Evolutionary conservation across 2,797 vertebrate genomes (phyloP).

Genomic region (Melanotaenia pygmaea): DNA sequence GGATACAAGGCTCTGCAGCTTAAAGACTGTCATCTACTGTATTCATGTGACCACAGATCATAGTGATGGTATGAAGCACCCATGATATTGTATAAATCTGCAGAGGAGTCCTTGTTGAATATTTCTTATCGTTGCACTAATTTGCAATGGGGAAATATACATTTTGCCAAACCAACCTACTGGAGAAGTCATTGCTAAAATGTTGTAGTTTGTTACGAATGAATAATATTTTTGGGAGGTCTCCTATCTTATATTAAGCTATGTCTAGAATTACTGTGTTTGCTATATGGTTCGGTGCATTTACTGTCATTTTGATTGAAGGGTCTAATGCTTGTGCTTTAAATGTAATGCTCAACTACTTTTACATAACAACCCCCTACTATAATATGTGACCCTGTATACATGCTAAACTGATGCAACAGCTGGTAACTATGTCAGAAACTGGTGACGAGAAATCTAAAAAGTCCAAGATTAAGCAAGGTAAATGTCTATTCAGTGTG

Average conservation of each 20-base stretch:
- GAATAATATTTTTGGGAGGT: background rate
- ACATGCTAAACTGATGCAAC: background rate
- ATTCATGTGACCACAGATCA: background rate
- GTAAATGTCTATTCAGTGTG: background rate
- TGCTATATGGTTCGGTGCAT: background rate
- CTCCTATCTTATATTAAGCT: background rate
- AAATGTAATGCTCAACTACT: background rate
- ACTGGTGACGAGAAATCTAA: background rate
- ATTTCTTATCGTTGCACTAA: background rate
- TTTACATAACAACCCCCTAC: background rate
- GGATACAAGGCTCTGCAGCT: no score
- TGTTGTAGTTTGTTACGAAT: background rate
- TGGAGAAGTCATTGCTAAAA: background rate
- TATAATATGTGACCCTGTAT: background rate
- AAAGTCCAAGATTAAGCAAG: background rate
- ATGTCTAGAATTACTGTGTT: background rate
- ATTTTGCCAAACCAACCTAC: background rate
- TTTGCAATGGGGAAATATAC: background rate
- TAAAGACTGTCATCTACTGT: background rate
- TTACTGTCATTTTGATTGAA: background rate
- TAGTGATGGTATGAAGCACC: background rate
- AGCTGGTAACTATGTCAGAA: background rate
- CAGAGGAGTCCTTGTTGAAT: background rate
- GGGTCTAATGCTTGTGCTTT: background rate
- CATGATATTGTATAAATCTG: background rate